Conservation (phyloP, 2,797 vertebrate genomes). For the Phoebastria nigripes region DNA sequence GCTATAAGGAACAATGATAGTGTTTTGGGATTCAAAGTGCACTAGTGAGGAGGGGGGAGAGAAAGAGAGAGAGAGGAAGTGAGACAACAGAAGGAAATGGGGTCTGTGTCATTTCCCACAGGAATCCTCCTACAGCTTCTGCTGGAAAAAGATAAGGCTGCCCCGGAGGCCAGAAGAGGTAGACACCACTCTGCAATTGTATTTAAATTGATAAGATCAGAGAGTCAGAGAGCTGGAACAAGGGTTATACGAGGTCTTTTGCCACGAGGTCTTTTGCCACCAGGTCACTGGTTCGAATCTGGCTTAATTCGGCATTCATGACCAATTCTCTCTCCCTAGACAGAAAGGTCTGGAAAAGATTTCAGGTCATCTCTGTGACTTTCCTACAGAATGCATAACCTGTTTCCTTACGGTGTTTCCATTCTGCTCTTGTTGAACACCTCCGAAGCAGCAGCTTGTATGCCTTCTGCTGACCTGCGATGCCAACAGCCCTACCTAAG, state of each 20-base stretch:
- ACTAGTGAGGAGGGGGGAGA: conserved; percentile 14
- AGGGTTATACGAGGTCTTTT: conserved; percentile 33
- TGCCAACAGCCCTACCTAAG: neutral
- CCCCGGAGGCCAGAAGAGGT: conserved; percentile 73
- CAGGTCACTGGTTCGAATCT: neutral
- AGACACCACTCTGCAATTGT: conserved; percentile 54
- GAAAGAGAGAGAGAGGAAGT: conserved; percentile 77
- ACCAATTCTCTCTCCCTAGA: neutral
- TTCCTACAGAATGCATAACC: neutral
- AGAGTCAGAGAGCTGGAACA: neutral
- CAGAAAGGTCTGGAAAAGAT: neutral
- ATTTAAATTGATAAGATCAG: conserved; percentile 54
- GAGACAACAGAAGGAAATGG: conserved; percentile 83
- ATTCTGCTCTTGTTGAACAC: neutral
- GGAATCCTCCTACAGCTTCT: conserved; percentile 80
- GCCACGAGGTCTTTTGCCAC: conserved; percentile 15
- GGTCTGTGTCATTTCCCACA: conserved; percentile 80
- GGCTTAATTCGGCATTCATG: neutral
- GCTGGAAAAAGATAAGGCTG: conserved; percentile 85
- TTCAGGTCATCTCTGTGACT: neutral
- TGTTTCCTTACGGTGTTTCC: neutral
- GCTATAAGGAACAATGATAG: conserved; percentile 78
- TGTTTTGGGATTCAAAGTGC: conserved; percentile 62
- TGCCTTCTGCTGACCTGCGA: neutral
- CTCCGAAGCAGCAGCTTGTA: neutral